A percentile compares a stretch with the other conserved stretches of the same genome.
Evolutionary conservation across 2,888 invertebrate species (phyloP).

Genomic region (Strigamia maritima): DNA sequence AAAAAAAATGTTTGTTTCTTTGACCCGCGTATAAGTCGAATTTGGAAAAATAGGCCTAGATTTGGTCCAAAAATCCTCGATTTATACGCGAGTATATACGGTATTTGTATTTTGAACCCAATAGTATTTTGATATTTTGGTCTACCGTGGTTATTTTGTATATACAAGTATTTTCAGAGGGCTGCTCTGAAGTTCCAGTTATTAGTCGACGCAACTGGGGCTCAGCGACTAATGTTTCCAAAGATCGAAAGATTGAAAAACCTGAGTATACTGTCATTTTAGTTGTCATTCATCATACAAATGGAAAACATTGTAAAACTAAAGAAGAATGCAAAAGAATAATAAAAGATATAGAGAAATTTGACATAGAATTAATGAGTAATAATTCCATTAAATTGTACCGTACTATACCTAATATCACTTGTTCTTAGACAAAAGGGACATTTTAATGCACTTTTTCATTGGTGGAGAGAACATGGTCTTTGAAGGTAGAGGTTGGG

Average conservation of each 20-base stretch:
- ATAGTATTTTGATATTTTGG: too few species aligned
- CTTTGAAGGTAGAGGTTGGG: background rate
- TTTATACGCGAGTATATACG: too few species aligned
- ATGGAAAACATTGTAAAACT: background rate
- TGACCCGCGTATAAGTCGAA: too few species aligned
- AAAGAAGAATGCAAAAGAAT: background rate
- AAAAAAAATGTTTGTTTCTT: too few species aligned
- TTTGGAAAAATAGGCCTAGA: too few species aligned
- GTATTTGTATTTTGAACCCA: too few species aligned
- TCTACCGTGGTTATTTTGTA: too few species aligned
- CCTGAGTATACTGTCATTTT: background rate
- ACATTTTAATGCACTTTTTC: background rate
- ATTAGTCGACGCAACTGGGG: background rate
- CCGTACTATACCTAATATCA: background rate
- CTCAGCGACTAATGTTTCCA: background rate
- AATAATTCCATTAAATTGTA: background rate
- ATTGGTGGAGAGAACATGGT: background rate
- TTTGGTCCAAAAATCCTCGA: too few species aligned
- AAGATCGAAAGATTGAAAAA: background rate
- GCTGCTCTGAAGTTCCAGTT: background rate
- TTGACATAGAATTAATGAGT: background rate
- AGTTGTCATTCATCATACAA: background rate
- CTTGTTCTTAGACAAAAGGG: background rate
- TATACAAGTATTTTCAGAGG: background rate
- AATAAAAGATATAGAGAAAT: background rate